A percentile compares a stretch with the other conserved stretches of the same genome.
Evolutionary conservation across 2,888 invertebrate species (phyloP).

Genomic region (Podabrus alpinus): DNA sequence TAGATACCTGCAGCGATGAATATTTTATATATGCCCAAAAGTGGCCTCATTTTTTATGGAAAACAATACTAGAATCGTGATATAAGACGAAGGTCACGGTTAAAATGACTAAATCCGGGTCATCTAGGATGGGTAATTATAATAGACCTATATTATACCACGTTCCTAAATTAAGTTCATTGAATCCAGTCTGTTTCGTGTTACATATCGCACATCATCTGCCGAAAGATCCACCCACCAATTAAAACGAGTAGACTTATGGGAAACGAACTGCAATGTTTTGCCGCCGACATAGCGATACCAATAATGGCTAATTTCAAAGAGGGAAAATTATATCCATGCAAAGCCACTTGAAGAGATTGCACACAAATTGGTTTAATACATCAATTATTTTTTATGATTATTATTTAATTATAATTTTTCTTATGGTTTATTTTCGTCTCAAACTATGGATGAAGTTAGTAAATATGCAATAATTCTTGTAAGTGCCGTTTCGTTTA

Average conservation of each 20-base stretch:
- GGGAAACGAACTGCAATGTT: constrained; percentile 26
- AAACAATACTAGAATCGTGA: constrained; percentile 21
- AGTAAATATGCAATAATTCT: neutral
- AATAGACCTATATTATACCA: neutral
- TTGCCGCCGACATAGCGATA: constrained; percentile 12
- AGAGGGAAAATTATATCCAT: constrained; percentile 24
- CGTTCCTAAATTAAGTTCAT: constrained; percentile 9
- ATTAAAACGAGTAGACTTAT: constrained; percentile 34
- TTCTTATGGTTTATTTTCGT: neutral
- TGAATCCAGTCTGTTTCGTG: constrained; percentile 23
- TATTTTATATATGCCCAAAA: constrained; percentile 21
- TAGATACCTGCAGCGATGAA: neutral
- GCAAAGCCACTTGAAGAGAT: neutral
- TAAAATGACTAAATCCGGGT: constrained; percentile 14
- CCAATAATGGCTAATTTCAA: constrained; percentile 26
- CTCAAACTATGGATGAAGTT: neutral
- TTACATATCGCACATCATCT: constrained; percentile 36
- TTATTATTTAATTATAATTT: neutral
- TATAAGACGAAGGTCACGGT: constrained; percentile 19
- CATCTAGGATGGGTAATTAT: constrained; percentile 14
- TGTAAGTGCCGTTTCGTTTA: neutral
- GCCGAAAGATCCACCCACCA: constrained; percentile 36
- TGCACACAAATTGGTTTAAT: neutral
- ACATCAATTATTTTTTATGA: neutral
- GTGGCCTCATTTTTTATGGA: constrained; percentile 20